A percentile compares a stretch with the other conserved stretches of the same genome.
phyloP scores from a whole-genome alignment of 1,140 invertebrate genomes.

The Cotesia vestalis region DNA sequence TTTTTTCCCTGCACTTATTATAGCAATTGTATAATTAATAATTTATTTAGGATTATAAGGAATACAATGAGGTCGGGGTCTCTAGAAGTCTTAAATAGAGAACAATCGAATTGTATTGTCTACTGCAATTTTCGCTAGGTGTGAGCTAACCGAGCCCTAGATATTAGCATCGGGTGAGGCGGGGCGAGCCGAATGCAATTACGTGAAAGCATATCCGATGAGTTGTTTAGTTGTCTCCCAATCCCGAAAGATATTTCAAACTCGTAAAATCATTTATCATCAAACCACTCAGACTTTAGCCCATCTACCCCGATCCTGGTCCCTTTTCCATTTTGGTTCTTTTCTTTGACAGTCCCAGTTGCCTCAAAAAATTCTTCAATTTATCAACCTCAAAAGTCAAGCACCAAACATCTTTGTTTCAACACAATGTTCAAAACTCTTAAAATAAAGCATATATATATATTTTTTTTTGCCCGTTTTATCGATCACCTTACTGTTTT shows the following conservation, averaged over 20 bases:
- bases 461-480: neutral
- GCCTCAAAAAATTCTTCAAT: neutral
- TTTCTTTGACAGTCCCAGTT: constrained; percentile 13
- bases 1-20: neutral
- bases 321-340: constrained; percentile 12
- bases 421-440: no score
- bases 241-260: neutral
- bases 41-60: neutral
- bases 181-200: constrained; percentile 56
- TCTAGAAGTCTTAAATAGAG: constrained; percentile 16
- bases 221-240: constrained; percentile 11
- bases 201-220: constrained; percentile 48
- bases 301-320: neutral
- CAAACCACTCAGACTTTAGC: constrained; percentile 1
- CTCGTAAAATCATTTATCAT: constrained; percentile 6
- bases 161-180: constrained; percentile 45
- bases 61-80: constrained; percentile 4
- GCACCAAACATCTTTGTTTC: no score
- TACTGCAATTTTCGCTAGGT: constrained; percentile 23
- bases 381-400: neutral
- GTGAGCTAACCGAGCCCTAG: constrained; percentile 38
- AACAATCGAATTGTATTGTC: constrained; percentile 14
- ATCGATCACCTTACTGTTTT: neutral
- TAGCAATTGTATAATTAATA: neutral
- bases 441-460: neutral